phyloP scores from a whole-genome alignment of 1,140 invertebrate species.

The Aphis gossypii region DNA sequence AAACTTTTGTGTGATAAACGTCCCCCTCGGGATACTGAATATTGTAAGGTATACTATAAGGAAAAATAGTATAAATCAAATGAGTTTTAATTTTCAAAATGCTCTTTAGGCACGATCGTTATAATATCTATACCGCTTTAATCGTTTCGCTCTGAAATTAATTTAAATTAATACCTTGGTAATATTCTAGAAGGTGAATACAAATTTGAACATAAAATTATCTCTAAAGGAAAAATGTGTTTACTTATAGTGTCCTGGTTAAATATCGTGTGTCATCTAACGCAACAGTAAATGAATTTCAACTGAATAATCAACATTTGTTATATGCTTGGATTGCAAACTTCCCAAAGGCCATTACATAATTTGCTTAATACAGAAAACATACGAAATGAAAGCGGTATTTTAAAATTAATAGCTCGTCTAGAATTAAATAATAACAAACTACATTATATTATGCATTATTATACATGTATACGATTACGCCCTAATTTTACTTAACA shows the following conservation, averaged over 20 bases:
- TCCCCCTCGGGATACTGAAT: neutral
- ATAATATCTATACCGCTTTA: slow-evolving; percentile 11
- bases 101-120: slow-evolving; percentile 1
- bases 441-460: neutral
- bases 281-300: neutral
- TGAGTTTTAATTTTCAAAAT: slow-evolving; percentile 27
- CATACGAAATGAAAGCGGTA: neutral
- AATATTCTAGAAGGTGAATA: neutral
- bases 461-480: too few relatives aligned
- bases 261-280: neutral
- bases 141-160: slow-evolving; percentile 30
- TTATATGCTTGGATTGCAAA: slow-evolving; percentile 3
- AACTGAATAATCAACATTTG: slow-evolving; percentile 6
- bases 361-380: neutral
- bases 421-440: neutral
- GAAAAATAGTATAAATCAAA: slow-evolving; percentile 38
- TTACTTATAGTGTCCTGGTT: slow-evolving; percentile 13
- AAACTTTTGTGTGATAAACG: slow-evolving; percentile 30
- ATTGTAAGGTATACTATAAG: neutral
- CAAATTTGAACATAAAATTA: slow-evolving; percentile 1
- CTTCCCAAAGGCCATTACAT: neutral
- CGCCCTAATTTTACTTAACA: too few relatives aligned
- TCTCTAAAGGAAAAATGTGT: slow-evolving; percentile 17
- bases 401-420: neutral
- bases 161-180: slow-evolving; percentile 28